phyloP scores from a whole-genome alignment of 1,140 invertebrate genomes.

The Drosophila pandora region DNA sequence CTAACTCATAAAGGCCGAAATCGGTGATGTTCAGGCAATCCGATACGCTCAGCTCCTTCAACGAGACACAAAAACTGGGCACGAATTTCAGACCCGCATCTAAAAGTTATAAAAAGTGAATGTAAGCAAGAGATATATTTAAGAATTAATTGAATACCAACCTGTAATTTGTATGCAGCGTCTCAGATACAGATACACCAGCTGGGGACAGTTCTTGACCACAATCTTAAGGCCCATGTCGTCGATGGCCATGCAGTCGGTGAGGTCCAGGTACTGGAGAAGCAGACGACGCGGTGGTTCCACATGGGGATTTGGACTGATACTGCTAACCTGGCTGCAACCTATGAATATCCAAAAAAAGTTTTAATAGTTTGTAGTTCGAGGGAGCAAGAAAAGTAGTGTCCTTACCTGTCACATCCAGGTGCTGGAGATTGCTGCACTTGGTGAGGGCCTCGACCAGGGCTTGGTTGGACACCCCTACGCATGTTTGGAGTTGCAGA shows the following conservation, averaged over 20 bases:
- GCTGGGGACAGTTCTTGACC: constrained; percentile 92
- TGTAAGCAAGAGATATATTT: not conserved
- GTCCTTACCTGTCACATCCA: constrained; percentile 89
- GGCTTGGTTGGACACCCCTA: constrained; percentile 85
- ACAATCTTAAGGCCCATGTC: constrained; percentile 92
- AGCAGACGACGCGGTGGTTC: constrained; percentile 87
- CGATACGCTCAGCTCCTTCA: constrained; percentile 94
- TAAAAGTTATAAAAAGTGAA: constrained; percentile 44
- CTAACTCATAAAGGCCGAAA: constrained; percentile 94
- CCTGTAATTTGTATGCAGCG: constrained; percentile 93
- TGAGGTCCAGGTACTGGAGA: constrained; percentile 91
- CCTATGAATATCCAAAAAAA: constrained; percentile 83
- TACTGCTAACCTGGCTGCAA: constrained; percentile 88
- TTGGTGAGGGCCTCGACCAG: constrained; percentile 85
- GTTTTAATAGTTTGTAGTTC: not conserved
- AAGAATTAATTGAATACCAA: constrained; percentile 70
- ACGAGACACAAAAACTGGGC: constrained; percentile 92
- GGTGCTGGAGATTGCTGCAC: constrained; percentile 88
- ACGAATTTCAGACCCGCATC: constrained; percentile 91
- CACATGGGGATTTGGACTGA: constrained; percentile 87
- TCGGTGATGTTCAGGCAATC: constrained; percentile 95
- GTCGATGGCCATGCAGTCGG: constrained; percentile 92
- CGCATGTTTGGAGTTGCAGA: constrained; percentile 89
- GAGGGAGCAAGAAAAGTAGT: not conserved
- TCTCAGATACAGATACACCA: constrained; percentile 94